Percentiles rank a stretch among this genome's conserved stretches.
Conservation (phyloP, 2,113 vertebrate species). For the Cyanoramphus novaezelandiae region DNA sequence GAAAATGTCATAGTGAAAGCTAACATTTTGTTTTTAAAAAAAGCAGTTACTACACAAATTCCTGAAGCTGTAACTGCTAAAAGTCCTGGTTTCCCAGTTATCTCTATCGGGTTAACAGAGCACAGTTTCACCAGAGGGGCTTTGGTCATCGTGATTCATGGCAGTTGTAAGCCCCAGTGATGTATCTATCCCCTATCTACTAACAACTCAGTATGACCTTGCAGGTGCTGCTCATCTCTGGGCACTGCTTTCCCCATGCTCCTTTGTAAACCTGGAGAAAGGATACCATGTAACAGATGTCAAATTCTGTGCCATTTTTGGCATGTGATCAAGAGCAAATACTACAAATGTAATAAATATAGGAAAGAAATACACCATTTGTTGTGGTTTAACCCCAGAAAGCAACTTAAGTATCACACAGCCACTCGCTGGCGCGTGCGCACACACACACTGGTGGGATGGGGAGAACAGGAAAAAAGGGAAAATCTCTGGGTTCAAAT, state of each 20-base stretch:
- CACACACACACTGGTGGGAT: rapidly evolving
- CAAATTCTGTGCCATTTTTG: background rate
- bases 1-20: background rate
- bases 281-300: background rate
- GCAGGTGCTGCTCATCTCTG: rapidly evolving
- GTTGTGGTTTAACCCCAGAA: background rate
- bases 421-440: background rate
- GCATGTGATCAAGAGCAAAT: background rate
- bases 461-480: rapidly evolving
- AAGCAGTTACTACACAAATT: background rate
- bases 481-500: background rate
- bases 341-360: background rate
- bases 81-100: background rate
- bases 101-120: background rate
- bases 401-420: rapidly evolving
- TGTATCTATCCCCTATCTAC: no score
- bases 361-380: background rate
- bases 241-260: rapidly evolving
- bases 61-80: background rate
- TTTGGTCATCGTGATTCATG: rapidly evolving
- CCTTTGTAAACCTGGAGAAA: background rate
- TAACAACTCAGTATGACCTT: no score
- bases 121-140: background rate
- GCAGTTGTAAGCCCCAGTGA: background rate
- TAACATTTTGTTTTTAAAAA: background rate